Conservation (phyloP, 1,140 invertebrate species). For the Heterodera schachtii region DNA sequence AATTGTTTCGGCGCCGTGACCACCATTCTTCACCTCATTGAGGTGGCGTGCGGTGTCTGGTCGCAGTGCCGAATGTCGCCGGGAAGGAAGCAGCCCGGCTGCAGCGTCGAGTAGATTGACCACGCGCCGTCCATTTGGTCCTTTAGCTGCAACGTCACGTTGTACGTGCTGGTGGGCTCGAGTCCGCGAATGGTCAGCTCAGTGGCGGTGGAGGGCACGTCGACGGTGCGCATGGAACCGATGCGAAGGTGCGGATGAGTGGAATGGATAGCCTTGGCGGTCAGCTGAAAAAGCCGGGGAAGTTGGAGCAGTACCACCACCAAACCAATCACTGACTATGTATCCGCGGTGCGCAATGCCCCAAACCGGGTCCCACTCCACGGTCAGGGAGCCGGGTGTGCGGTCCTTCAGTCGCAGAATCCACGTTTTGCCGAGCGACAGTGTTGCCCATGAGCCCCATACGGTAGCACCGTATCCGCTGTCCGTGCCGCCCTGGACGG, state of each 20-base stretch:
- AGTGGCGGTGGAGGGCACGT: conserved; percentile 57
- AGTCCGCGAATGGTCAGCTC: conserved; percentile 58
- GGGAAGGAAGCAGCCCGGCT: conserved; percentile 64
- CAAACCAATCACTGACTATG: conserved; percentile 40
- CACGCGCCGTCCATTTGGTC: conserved; percentile 62
- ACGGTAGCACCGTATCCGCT: conserved; percentile 63
- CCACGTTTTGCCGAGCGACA: conserved; percentile 58
- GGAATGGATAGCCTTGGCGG: conserved; percentile 58
- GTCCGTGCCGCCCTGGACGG: conserved; percentile 62
- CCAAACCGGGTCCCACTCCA: conserved; percentile 66
- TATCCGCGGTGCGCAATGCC: conserved; percentile 61
- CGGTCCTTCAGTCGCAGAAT: conserved; percentile 61
- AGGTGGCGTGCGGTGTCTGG: conserved; percentile 58
- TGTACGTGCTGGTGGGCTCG: conserved; percentile 64
- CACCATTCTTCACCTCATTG: conserved; percentile 54
- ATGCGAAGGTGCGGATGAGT: conserved; percentile 56
- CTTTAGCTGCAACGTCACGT: conserved; percentile 61
- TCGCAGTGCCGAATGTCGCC: conserved; percentile 64
- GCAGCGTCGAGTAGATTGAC: conserved; percentile 64
- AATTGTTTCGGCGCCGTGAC: too few species aligned
- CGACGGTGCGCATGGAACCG: conserved; percentile 54
- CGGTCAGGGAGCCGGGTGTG: conserved; percentile 62
- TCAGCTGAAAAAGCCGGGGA: conserved; percentile 42
- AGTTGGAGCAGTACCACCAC: too few species aligned
- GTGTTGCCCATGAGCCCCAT: conserved; percentile 63